Conservation (phyloP, 2,797 vertebrate species). For the Esox masquinongy region DNA sequence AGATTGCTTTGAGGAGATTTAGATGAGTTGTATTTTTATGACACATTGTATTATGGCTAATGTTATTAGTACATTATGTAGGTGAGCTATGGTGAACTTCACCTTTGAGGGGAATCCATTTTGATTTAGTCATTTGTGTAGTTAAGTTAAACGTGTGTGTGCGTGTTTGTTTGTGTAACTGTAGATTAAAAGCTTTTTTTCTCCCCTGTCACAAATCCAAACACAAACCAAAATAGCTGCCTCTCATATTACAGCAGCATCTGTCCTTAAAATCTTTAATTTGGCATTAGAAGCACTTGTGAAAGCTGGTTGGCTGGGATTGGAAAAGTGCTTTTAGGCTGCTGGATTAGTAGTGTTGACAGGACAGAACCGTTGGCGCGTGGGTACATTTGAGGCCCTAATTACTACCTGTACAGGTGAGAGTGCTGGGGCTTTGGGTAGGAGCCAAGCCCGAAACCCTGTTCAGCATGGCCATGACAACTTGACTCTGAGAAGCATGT, state of each 20-base stretch:
- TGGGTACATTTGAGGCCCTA: slow-evolving; percentile 56
- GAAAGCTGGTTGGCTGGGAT: slow-evolving; percentile 44
- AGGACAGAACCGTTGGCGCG: slow-evolving; percentile 52
- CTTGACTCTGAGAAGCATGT: slow-evolving; percentile 68
- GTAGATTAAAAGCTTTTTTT: background rate
- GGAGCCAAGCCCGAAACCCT: slow-evolving; percentile 66
- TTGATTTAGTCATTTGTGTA: background rate
- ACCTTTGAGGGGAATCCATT: no score
- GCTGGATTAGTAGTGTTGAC: slow-evolving; percentile 50
- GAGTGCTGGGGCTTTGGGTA: slow-evolving; percentile 46
- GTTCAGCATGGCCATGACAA: slow-evolving; percentile 60
- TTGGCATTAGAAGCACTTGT: slow-evolving; percentile 61
- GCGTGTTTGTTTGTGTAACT: background rate
- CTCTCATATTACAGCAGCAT: slow-evolving; percentile 51
- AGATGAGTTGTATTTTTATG: no score
- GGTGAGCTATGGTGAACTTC: no score
- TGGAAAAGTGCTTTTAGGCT: slow-evolving; percentile 64
- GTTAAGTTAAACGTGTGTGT: background rate
- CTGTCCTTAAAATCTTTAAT: slow-evolving; percentile 57
- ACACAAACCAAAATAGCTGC: slow-evolving; percentile 11
- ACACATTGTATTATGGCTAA: no score
- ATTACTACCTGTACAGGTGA: slow-evolving; percentile 69
- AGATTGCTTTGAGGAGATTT: no score
- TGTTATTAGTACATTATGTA: no score
- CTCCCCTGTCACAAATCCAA: background rate